phyloP scores from a whole-genome alignment of 1,140 invertebrate species.

The Cotesia glomerata region DNA sequence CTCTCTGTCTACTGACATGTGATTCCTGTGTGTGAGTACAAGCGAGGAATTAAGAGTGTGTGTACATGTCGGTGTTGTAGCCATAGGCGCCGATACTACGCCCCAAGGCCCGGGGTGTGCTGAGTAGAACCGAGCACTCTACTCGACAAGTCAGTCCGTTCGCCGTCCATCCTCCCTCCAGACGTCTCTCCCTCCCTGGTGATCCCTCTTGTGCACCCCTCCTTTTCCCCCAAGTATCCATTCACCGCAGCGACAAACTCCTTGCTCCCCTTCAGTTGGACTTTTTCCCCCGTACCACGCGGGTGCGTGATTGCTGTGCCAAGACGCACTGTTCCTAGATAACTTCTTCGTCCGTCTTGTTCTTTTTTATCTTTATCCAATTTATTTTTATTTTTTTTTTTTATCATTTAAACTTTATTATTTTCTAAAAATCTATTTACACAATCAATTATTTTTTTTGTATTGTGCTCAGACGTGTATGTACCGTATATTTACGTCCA shows the following conservation, averaged over 20 bases:
- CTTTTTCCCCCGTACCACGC: constrained; percentile 31
- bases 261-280: constrained; percentile 33
- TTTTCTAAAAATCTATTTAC: not conserved
- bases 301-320: constrained; percentile 21
- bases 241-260: constrained; percentile 27
- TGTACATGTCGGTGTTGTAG: not conserved
- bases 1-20: constrained; percentile 7
- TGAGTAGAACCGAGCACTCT: constrained; percentile 5
- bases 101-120: constrained; percentile 23
- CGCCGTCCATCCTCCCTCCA: constrained; percentile 33
- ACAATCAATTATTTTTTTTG: constrained; percentile 6
- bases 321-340: not conserved
- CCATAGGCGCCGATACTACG: constrained; percentile 27
- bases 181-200: constrained; percentile 23
- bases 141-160: constrained; percentile 14
- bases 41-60: not conserved
- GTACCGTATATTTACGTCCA: not conserved
- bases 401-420: no score
- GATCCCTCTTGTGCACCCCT: constrained; percentile 7
- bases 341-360: not conserved
- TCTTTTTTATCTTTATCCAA: not conserved
- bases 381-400: not conserved
- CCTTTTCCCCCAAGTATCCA: constrained; percentile 25
- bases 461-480: not conserved
- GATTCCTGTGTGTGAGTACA: not conserved